These are phyloP conservation scores for Dipodomys stephensi DNA, from an alignment of 2,113 vertebrate genomes.

Conservation along the genomic window DNA sequence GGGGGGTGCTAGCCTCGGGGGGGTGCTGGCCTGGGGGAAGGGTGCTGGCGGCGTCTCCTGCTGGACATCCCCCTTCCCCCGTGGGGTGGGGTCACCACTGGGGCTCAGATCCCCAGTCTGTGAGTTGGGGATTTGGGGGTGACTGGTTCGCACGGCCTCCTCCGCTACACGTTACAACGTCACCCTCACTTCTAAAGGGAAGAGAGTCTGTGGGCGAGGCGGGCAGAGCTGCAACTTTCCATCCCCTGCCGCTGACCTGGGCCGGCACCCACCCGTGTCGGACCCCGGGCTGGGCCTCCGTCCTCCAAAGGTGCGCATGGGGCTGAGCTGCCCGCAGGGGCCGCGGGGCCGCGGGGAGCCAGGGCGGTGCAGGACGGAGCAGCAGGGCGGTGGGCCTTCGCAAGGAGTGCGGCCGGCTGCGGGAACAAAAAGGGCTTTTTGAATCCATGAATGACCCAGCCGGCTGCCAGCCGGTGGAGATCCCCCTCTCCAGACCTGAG, in stretches of 20 bases:
- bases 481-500: too few species aligned
- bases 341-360: too few species aligned
- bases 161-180: not conserved
- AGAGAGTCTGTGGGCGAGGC: not conserved
- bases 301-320: not conserved
- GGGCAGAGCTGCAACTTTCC: not conserved
- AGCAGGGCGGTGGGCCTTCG: too few species aligned
- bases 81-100: not conserved
- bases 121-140: not conserved
- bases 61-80: not conserved
- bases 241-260: not conserved
- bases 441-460: not conserved
- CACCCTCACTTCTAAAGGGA: slow-evolving; percentile 6
- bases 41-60: too few species aligned
- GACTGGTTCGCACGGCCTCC: not conserved
- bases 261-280: too few species aligned
- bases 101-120: not conserved
- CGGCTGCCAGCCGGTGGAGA: not conserved
- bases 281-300: not conserved
- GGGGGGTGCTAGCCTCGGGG: too few species aligned
- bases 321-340: not conserved
- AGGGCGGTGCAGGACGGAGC: too few species aligned
- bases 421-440: too few species aligned
- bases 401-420: too few species aligned
- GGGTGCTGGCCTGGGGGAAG: too few species aligned